Conservation (phyloP, 2,113 vertebrate genomes). For the Glaucomys volans region DNA sequence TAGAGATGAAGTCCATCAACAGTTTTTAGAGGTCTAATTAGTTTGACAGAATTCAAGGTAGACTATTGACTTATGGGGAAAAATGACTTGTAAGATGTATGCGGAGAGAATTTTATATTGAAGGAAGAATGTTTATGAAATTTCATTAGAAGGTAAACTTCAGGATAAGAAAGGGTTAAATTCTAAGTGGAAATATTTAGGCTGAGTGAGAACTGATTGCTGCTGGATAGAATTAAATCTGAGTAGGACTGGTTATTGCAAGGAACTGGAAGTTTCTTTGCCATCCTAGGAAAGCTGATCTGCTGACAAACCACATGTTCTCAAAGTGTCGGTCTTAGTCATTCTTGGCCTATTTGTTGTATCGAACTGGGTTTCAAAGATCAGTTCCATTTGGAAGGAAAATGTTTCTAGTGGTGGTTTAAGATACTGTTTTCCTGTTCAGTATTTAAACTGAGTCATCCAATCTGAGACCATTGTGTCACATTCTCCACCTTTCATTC, state of each 20-base stretch:
- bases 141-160: conserved; percentile 37
- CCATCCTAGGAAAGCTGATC: neutral
- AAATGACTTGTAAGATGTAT: neutral
- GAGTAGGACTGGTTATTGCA: conserved; percentile 33
- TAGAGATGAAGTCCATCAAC: conserved; percentile 21
- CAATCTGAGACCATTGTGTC: conserved; percentile 75
- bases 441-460: conserved; percentile 76
- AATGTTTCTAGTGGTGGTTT: conserved; percentile 59
- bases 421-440: conserved; percentile 52
- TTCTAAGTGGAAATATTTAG: conserved; percentile 29
- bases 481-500: conserved; percentile 74
- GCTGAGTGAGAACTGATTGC: conserved; percentile 9
- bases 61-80: neutral
- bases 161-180: conserved; percentile 40
- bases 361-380: conserved; percentile 60
- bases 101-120: conserved; percentile 41
- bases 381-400: conserved; percentile 66
- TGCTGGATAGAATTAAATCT: conserved; percentile 57
- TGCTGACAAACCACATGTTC: neutral
- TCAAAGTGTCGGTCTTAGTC: neutral
- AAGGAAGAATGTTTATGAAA: conserved; percentile 38
- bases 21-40: conserved; percentile 50
- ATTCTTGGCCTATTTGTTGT: conserved; percentile 46
- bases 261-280: conserved; percentile 29
- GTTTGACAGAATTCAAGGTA: conserved; percentile 25